Evolutionary conservation across 2,797 vertebrate species (phyloP), one percentile per base, ranked within the genome.

Genomic region (Crypturellus tataupa): DNA sequence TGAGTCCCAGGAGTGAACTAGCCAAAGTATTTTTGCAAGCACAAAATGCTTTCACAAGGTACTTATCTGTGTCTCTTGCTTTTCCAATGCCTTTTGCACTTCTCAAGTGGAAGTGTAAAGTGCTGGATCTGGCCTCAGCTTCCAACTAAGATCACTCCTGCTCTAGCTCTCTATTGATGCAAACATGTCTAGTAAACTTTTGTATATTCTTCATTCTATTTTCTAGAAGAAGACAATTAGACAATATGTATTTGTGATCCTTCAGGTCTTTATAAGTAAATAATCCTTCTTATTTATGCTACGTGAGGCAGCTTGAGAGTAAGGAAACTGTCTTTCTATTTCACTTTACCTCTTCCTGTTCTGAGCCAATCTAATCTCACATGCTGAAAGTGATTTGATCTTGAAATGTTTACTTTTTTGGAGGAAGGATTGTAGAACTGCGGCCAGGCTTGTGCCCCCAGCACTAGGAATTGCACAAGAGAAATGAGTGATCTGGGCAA

Each of bases 131-230:
- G 56, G n/a, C 81, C 37, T 55, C 59, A 72, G 10, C 25, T 59
- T 71, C 62, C 49, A 81, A 9, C 31, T 67, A 69, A 75, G 55
- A 51, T 16, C 18, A 31, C 70, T 69, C 39, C 40, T 77, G 19
- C 85, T 92, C 39, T 42, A 84, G 20, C 23, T 77, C 12, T 85
- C 55, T 73, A 7, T 69, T 85, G 62, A 39, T 71, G 17, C 70
- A 65, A 76, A 80, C 12, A 4, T 1, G 21, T 58, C 49, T 58
- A 35, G 24, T 77, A 72, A 67, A 77, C 80, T 87, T 27, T 31
- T 81, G 77, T 86, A 59, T 90, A 94, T 70, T 44, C 23, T 89
- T 88, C 42, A 31, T 31, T 63, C 79, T 56, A 14, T 65, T 94
- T 37, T 47, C 18, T 11, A 9, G 12, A 29, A 80, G 49, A 85